These are phyloP conservation scores for Odontothrips loti DNA, from an alignment of 2,888 invertebrate species.

Conservation along the genomic window DNA sequence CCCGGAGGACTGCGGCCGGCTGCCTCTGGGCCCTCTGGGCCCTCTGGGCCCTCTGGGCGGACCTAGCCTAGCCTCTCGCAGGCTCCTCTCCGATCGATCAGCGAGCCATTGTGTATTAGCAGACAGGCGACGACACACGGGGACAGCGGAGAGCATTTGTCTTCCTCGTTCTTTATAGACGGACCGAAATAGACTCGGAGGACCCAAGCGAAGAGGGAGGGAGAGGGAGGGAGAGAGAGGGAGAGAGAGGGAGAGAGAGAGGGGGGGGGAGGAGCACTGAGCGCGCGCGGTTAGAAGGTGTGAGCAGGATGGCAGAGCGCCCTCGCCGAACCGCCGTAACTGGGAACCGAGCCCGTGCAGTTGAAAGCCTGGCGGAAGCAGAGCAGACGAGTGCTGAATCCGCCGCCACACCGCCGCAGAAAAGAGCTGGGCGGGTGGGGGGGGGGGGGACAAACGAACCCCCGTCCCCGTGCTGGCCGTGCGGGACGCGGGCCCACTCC, in stretches of 20 bases:
- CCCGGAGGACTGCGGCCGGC: too few species aligned
- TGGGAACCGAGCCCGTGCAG: too few species aligned
- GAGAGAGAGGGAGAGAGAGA: not conserved
- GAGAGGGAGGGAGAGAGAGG: not conserved
- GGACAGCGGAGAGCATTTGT: not conserved
- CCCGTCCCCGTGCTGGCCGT: too few species aligned
- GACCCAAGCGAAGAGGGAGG: not conserved
- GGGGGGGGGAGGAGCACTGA: not conserved
- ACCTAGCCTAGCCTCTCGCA: not conserved
- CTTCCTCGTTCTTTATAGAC: constrained; percentile 22
- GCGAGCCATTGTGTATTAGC: constrained; percentile 8
- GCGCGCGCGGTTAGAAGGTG: not conserved
- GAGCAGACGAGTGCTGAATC: too few species aligned
- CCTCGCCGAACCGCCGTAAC: not conserved
- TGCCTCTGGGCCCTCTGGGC: not conserved
- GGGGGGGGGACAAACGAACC: too few species aligned
- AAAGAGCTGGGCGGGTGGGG: too few species aligned
- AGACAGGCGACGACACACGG: not conserved
- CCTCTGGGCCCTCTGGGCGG: not conserved
- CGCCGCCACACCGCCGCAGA: too few species aligned
- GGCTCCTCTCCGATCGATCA: not conserved
- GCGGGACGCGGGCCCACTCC: too few species aligned
- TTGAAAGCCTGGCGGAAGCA: too few species aligned
- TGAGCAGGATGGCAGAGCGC: not conserved
- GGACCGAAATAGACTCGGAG: constrained; percentile 5